These are phyloP conservation scores for Cyprinus carpio DNA, from an alignment of 2,113 vertebrate genomes.

Conservation along the genomic window DNA sequence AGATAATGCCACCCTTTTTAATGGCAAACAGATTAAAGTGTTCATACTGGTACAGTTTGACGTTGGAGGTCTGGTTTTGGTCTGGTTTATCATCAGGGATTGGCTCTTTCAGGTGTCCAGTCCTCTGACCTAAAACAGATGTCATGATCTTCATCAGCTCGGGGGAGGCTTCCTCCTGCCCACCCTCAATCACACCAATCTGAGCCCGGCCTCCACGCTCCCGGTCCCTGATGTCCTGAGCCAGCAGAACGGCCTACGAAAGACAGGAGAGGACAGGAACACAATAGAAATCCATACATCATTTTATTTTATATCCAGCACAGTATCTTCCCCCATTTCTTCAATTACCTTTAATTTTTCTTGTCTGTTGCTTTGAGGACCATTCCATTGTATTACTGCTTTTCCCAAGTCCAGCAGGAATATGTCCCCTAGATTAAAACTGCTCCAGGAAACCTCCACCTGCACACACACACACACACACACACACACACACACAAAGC, in stretches of 20 bases:
- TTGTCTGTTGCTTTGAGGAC: conserved; percentile 82
- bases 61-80: conserved; percentile 67
- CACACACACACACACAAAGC: neutral
- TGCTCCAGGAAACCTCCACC: conserved; percentile 87
- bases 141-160: conserved; percentile 86
- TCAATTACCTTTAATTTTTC: conserved; percentile 84
- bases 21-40: neutral
- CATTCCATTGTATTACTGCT: conserved; percentile 89
- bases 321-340: neutral
- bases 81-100: conserved; percentile 71
- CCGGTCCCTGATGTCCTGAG: conserved; percentile 85
- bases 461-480: conserved; percentile 56
- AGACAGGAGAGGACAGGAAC: neutral
- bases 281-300: neutral
- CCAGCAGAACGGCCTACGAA: conserved; percentile 79
- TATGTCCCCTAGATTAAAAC: conserved; percentile 87
- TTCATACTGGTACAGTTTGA: conserved; percentile 78
- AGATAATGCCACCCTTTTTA: neutral
- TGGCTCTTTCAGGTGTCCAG: conserved; percentile 69
- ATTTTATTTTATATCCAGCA: neutral
- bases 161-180: conserved; percentile 70
- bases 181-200: conserved; percentile 83
- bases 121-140: conserved; percentile 79
- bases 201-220: conserved; percentile 85
- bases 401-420: conserved; percentile 90